Percentiles rank a stretch among this genome's conserved stretches.
These are phyloP conservation scores for Noctua fimbriata DNA, from an alignment of 2,888 invertebrate genomes.

Conservation along the genomic window DNA sequence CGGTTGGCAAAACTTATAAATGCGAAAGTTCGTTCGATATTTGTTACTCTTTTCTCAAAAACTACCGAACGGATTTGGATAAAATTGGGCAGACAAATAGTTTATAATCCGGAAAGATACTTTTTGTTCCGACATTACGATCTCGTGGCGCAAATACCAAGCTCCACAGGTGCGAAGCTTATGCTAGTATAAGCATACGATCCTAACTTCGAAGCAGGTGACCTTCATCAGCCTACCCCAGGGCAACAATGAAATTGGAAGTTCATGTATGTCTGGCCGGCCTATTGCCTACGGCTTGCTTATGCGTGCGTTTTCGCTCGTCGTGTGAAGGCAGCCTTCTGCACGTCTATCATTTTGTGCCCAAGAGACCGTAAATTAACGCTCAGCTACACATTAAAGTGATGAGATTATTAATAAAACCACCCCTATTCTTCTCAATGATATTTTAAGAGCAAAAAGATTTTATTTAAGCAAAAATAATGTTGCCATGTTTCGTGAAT, in stretches of 20 bases:
- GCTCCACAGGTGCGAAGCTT: too few species aligned
- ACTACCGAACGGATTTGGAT: too few species aligned
- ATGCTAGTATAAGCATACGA: too few species aligned
- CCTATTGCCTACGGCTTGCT: neutral
- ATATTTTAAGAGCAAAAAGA: conserved; percentile 15
- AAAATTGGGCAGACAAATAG: too few species aligned
- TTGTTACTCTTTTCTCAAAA: too few species aligned
- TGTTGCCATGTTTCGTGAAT: neutral
- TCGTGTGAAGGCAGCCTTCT: neutral
- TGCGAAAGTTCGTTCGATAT: too few species aligned
- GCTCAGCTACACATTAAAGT: conserved; percentile 7
- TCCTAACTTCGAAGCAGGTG: neutral
- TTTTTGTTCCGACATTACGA: too few species aligned
- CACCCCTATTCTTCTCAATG: neutral
- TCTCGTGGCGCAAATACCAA: neutral
- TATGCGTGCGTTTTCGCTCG: neutral
- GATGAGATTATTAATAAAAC: conserved; percentile 12
- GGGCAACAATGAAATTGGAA: neutral
- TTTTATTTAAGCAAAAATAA: neutral
- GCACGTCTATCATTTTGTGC: neutral
- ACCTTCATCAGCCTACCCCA: neutral
- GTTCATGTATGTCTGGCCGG: neutral
- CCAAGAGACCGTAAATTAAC: conserved; percentile 22
- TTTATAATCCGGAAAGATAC: too few species aligned
- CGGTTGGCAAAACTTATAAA: too few species aligned